These are phyloP conservation scores for Apaloderma vittatum DNA, from an alignment of 2,113 vertebrate genomes.

Conservation along the genomic window DNA sequence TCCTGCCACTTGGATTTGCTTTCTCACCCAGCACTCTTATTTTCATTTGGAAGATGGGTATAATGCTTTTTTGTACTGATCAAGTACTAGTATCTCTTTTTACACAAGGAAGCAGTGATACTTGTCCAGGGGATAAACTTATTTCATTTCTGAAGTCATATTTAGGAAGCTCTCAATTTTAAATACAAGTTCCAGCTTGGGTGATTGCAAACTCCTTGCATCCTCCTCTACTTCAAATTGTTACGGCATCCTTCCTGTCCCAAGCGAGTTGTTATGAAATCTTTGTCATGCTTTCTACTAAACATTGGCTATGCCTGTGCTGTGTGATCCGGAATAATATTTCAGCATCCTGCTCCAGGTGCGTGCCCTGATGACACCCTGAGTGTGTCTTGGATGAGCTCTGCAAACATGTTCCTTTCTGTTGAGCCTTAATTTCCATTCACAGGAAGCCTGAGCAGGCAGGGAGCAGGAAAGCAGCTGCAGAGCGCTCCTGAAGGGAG, in stretches of 20 bases:
- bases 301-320: slow-evolving; percentile 3
- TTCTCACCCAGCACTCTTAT: background rate
- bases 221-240: slow-evolving; percentile 52
- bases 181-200: background rate
- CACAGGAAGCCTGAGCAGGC: background rate
- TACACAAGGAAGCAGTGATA: background rate
- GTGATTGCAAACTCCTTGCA: background rate
- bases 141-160: background rate
- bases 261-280: slow-evolving; percentile 17
- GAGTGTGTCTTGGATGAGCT: background rate
- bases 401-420: background rate
- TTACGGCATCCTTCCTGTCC: slow-evolving; percentile 57
- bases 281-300: slow-evolving; percentile 24
- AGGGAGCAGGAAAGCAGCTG: background rate
- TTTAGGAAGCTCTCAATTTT: slow-evolving; percentile 1
- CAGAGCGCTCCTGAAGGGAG: background rate
- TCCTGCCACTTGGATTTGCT: background rate
- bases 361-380: background rate
- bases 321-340: background rate
- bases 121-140: background rate
- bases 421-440: background rate
- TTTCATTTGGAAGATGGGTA: background rate
- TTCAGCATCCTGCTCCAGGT: slow-evolving; percentile 6
- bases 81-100: background rate
- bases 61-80: background rate